Conservation (phyloP, 2,888 invertebrate genomes). For the Parapristionchus giblindavisi region DNA sequence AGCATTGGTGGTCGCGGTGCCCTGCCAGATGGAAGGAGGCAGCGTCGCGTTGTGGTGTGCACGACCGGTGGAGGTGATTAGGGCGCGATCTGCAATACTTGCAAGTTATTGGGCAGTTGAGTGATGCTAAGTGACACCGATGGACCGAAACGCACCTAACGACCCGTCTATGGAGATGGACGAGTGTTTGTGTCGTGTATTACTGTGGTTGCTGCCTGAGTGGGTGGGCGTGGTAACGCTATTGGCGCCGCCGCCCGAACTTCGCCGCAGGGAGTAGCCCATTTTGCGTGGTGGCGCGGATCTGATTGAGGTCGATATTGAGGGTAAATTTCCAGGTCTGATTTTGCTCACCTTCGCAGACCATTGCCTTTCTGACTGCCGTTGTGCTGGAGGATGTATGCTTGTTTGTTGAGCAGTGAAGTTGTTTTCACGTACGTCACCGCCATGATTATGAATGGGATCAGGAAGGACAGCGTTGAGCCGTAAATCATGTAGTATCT, state of each 20-base stretch:
- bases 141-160: too few relatives aligned
- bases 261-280: conserved; percentile 43
- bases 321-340: too few relatives aligned
- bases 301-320: conserved; percentile 6
- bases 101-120: too few relatives aligned
- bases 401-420: conserved; percentile 78
- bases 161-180: conserved; percentile 2
- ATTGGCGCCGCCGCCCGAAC: conserved; percentile 10
- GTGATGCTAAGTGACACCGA: too few relatives aligned
- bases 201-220: conserved; percentile 36
- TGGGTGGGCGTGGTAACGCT: conserved; percentile 51
- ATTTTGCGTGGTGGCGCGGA: conserved; percentile 62
- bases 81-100: too few relatives aligned
- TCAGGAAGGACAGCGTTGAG: conserved; percentile 93
- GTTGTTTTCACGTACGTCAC: conserved; percentile 93
- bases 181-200: neutral
- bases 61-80: too few relatives aligned
- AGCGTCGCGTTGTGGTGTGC: conserved; percentile 7
- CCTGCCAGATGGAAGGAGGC: conserved; percentile 22
- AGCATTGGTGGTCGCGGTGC: neutral
- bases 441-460: conserved; percentile 92
- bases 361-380: conserved; percentile 52
- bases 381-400: conserved; percentile 57
- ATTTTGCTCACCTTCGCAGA: conserved; percentile 47
- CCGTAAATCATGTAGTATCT: conserved; percentile 74